Conservation (phyloP, 2,888 invertebrate species). For the Lordiphosa andalusiaca region DNA sequence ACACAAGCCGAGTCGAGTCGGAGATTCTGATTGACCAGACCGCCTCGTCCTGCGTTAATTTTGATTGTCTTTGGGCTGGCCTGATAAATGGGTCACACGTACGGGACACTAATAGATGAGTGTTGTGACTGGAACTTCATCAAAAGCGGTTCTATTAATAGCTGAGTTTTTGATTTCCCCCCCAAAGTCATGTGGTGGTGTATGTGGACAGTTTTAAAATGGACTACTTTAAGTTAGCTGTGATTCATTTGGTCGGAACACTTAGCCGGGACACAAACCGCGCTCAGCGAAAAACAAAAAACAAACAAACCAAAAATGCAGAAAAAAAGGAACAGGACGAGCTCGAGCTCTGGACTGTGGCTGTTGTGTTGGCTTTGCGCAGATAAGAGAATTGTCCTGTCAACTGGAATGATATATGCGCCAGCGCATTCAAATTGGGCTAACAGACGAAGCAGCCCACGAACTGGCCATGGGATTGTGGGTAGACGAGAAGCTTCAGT, state of each 20-base stretch:
- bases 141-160: conserved; percentile 42
- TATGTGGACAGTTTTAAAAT: not conserved
- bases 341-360: conserved; percentile 47
- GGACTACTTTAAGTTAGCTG: conserved; percentile 20
- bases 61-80: conserved; percentile 65
- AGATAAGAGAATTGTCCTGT: conserved; percentile 87
- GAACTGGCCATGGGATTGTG: conserved; percentile 44
- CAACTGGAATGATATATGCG: conserved; percentile 86
- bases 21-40: conserved; percentile 61
- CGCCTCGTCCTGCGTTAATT: conserved; percentile 58
- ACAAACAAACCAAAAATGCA: not conserved
- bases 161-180: conserved; percentile 13
- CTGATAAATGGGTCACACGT: conserved; percentile 76
- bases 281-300: conserved; percentile 19
- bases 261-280: conserved; percentile 44
- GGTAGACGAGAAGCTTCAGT: conserved; percentile 41
- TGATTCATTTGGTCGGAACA: conserved; percentile 53
- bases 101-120: conserved; percentile 44
- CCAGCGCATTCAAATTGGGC: conserved; percentile 81
- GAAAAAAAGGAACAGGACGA: conserved; percentile 5
- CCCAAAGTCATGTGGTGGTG: not conserved
- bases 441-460: conserved; percentile 67
- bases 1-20: conserved; percentile 15
- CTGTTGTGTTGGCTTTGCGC: conserved; percentile 80
- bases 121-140: conserved; percentile 70